Evolutionary conservation across 2,797 vertebrate species (phyloP).

Genomic region (Odontamblyopus rebecca): DNA sequence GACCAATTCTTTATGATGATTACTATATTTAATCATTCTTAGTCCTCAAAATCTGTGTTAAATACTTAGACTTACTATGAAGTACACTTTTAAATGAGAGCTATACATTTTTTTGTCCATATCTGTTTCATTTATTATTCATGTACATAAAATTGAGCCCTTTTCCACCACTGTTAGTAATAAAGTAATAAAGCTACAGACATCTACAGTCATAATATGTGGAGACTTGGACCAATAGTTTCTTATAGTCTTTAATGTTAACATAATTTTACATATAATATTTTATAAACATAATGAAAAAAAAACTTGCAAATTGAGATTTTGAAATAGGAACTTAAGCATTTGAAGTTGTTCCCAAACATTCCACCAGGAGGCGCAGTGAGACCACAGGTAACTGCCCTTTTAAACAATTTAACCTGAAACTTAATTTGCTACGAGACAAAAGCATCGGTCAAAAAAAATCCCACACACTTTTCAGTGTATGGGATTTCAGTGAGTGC

Average conservation of each 20-base stretch:
- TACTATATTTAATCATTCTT: neutral
- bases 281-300: neutral
- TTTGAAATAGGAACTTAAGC: neutral
- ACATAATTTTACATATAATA: neutral
- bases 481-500: too few relatives aligned
- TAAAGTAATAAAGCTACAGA: neutral
- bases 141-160: neutral
- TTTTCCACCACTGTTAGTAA: neutral
- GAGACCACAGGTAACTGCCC: neutral
- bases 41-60: neutral
- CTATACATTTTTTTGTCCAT: too few relatives aligned
- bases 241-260: neutral
- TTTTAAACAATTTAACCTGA: neutral
- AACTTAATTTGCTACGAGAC: too few relatives aligned
- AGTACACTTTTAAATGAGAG: too few relatives aligned
- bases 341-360: neutral
- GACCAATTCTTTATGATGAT: neutral
- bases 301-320: neutral
- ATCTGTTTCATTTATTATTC: neutral
- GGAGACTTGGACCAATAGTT: neutral
- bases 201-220: neutral
- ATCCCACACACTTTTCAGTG: too few relatives aligned
- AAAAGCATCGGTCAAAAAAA: too few relatives aligned
- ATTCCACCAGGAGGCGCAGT: constrained; percentile 52
- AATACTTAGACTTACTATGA: neutral